Percentiles rank a stretch among this genome's conserved stretches.
Evolutionary conservation across 2,113 vertebrate species (phyloP).

Genomic region (Diphyllodes magnificus): DNA sequence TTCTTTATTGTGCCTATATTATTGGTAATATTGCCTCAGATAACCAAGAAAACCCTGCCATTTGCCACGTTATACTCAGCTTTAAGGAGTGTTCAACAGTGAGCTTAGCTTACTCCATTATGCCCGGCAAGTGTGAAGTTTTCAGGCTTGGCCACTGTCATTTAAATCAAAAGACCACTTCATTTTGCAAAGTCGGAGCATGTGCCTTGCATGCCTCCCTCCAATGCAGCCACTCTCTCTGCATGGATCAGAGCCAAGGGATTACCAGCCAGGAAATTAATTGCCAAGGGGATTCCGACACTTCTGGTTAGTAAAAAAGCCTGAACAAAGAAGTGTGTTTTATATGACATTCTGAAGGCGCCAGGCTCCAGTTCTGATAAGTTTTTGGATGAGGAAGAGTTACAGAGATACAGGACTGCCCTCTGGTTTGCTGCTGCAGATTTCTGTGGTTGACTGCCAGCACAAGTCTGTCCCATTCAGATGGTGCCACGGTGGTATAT

Average conservation of each 20-base stretch:
- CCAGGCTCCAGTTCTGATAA: neutral
- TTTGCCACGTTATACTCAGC: neutral
- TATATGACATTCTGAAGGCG: neutral
- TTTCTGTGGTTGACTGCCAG: neutral
- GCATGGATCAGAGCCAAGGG: slow-evolving; percentile 9
- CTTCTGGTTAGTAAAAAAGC: neutral
- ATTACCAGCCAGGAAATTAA: slow-evolving; percentile 53
- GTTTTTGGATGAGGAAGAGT: neutral
- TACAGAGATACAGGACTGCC: neutral
- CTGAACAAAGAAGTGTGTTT: neutral
- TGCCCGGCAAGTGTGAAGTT: neutral
- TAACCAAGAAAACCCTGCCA: neutral
- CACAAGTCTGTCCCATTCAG: neutral
- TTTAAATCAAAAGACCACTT: neutral
- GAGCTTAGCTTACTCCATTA: neutral
- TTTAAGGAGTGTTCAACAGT: neutral
- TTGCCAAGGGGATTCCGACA: neutral
- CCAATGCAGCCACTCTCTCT: neutral
- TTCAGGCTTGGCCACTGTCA: neutral
- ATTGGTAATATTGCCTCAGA: neutral
- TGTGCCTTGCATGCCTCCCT: neutral
- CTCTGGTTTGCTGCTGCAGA: neutral
- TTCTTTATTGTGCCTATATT: neutral
- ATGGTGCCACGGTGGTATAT: neutral
- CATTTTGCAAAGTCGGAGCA: neutral